Evolutionary conservation across 2,888 invertebrate species (phyloP).

Genomic region (Torymus tubicola): DNA sequence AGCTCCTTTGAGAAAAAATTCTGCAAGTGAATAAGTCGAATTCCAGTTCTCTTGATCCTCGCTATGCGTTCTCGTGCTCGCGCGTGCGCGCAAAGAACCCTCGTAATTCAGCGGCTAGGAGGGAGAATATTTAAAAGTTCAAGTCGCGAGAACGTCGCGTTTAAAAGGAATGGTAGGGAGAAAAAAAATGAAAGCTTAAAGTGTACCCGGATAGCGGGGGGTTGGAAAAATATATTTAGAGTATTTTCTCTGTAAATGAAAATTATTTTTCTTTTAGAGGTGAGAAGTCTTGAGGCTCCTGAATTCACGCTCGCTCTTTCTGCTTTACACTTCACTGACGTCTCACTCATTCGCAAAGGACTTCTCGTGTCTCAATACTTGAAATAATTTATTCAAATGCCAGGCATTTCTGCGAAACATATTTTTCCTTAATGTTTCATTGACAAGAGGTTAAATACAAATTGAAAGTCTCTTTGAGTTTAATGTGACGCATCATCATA

Average conservation of each 20-base stretch:
- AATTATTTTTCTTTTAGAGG: constrained; percentile 9
- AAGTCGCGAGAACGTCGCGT: constrained; percentile 5
- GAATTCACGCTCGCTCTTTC: not conserved
- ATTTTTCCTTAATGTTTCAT: too few species aligned
- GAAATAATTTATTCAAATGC: too few species aligned
- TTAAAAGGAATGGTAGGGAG: constrained; percentile 2
- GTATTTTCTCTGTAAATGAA: constrained; percentile 14
- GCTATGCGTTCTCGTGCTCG: not conserved
- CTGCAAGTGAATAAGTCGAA: constrained; percentile 23
- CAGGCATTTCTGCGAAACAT: too few species aligned
- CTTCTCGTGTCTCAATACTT: too few species aligned
- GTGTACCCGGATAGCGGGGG: not conserved
- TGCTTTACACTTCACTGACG: too few species aligned
- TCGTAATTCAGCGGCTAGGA: not conserved
- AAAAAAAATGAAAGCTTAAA: constrained; percentile 17
- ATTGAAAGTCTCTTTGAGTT: too few species aligned
- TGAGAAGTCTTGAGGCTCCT: not conserved
- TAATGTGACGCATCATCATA: too few species aligned
- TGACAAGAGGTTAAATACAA: too few species aligned
- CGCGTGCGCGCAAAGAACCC: constrained; percentile 2
- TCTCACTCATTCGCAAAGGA: too few species aligned
- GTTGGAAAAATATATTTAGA: not conserved
- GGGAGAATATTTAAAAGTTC: constrained; percentile 39
- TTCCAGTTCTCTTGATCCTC: constrained; percentile 15
- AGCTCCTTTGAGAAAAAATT: not conserved